phyloP scores from a whole-genome alignment of 2,888 invertebrate species.

The Andrena bicolor region DNA sequence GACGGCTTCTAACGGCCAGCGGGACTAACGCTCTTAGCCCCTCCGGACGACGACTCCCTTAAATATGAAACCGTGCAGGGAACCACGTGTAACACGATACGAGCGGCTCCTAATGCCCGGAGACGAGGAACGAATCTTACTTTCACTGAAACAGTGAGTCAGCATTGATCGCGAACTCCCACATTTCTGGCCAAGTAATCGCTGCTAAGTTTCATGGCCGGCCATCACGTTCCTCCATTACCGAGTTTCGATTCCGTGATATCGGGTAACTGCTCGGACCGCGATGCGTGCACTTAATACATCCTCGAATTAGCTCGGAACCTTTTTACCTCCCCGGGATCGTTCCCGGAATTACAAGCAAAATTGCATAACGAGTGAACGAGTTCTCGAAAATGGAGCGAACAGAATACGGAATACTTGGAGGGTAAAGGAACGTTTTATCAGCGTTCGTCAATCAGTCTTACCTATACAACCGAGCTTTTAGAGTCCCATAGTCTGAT shows the following conservation, averaged over 20 bases:
- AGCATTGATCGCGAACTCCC: constrained; percentile 30
- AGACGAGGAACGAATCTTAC: constrained; percentile 31
- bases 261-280: constrained; percentile 34
- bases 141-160: constrained; percentile 36
- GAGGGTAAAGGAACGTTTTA: not conserved
- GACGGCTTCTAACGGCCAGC: not conserved
- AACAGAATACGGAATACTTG: not conserved
- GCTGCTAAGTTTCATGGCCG: constrained; percentile 43
- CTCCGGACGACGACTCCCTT: constrained; percentile 12
- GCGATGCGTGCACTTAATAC: constrained; percentile 47
- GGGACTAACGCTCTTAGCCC: constrained; percentile 13
- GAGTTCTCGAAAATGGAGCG: constrained; percentile 2
- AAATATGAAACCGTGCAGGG: constrained; percentile 42
- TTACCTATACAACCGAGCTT: too few species aligned
- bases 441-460: too few species aligned
- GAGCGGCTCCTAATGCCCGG: constrained; percentile 30
- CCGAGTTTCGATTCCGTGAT: constrained; percentile 48
- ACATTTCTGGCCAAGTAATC: constrained; percentile 41
- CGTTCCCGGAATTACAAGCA: constrained; percentile 30
- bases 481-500: too few species aligned
- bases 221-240: constrained; percentile 48
- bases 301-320: constrained; percentile 44
- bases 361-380: constrained; percentile 21
- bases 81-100: constrained; percentile 47
- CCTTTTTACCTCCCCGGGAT: constrained; percentile 29